Evolutionary conservation across 2,113 vertebrate species (phyloP), one percentile per base, ranked within the genome.

Genomic region (Gambusia affinis): DNA sequence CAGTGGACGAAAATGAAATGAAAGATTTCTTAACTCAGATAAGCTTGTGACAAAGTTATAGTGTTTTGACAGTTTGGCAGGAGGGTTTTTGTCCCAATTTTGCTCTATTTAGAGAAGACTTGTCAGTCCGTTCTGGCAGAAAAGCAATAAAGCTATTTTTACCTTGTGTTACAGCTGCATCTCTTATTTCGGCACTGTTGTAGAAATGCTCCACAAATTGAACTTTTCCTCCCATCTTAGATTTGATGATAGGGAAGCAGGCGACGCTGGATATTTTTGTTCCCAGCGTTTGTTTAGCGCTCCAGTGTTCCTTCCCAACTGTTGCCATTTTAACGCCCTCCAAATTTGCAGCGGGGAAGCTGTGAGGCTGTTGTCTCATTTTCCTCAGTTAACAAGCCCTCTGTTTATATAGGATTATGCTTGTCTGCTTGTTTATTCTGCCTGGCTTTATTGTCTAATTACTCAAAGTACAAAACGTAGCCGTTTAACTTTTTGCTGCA

Each of bases 341-440:
- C 77, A 88, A 90, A 92, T 90, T 37, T 85, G 86, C 76, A 89
- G 75, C 67, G 33, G 77, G 77, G 80, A 83, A 76, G 86, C 90
- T 87, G 76, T 51, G 64, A 86, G 88, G 75, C 84, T 75, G 70
- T 88, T 73, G 78, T 87, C 86, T 90, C 88, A 85, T 87, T 91
- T 81, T 86, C 79, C 67, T 80, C 85, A 61, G 79, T 88, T 91
- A 91, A 89, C 89, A 92, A 89, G 87, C 84, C 60, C 86, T 88
- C 76, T 87, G 87, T 92, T 92, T 89, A 82, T 90, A 85, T 87
- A 91, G 85, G 86, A 90, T 91, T 88, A 91, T 67, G 62, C 68
- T 60, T 83, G 73, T 82, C 72, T 73, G 72, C 84, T 88, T 84
- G 76, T 89, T 90, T 84, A 75, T 78, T 77, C 74, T 80, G 64